Base-by-base conservation (phyloP, 2,113 vertebrate species). In the Ammodytes marinus region DNA sequence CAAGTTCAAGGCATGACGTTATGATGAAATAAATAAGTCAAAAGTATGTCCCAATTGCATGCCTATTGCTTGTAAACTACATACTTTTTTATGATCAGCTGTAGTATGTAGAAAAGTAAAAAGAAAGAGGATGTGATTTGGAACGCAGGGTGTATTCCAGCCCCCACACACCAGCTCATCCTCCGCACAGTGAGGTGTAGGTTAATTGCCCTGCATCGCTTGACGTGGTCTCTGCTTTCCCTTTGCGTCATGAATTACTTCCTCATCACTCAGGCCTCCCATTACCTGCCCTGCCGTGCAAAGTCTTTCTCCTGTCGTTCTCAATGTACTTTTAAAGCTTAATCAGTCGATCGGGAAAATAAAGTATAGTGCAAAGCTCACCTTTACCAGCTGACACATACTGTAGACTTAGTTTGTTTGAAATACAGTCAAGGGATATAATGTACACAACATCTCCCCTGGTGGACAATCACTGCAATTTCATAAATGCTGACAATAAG, bases 141-240 rank as follows among this genome's bases (percentile, higher is more conserved):
- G 27, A 27, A 27, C 27, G 27, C 27, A 27, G 27, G 27, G 27
- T 27, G 27, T 27, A 68, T 79, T 83, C 60, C 52, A 70, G n/a
- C 53, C 49, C 1, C 17, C 75, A 85, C 65, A 84, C 66, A 57
- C 57, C 55, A 37, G 39, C 63, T 77, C 60, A 61, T 67, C 78
- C 27, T 69, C 50, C 66, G 46, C 40, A 76, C 47, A 8, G 39
- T 75, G 15, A 83, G 61, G 58, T 69, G 72, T 49, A 47, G n/a
- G 35, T 27, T 69, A 60, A 43, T 42, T 64, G 17, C 39, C 43
- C 54, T 70, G 70, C 61, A 52, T 81, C 77, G 37, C 49, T 65
- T 9, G 15, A 74, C 42, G 42, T 73, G 67, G 19, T 57, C 45
- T 60, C 71, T 61, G 53, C 42, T 57, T 40, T 11, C 47, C 17